A percentile compares a stretch with the other conserved stretches of the same genome.
These are phyloP conservation scores for Leucoma salicis DNA, from an alignment of 2,888 invertebrate species.

Conservation along the genomic window DNA sequence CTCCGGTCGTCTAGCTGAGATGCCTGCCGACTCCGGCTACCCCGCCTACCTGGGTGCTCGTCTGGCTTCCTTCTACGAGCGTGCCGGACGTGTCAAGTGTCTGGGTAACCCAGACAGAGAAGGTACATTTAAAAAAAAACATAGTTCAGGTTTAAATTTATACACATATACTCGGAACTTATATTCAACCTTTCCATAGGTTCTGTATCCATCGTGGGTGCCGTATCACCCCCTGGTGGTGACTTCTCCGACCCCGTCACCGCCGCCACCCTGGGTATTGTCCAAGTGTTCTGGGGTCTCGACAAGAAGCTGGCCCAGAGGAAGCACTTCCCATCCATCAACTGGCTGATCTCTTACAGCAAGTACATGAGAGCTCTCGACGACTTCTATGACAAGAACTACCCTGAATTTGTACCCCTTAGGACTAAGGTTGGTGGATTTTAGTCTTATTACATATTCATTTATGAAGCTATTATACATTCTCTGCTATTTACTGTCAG, in stretches of 20 bases:
- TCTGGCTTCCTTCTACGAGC: slow-evolving; percentile 99
- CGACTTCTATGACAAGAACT: slow-evolving; percentile 99
- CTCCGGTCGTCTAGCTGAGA: slow-evolving; percentile 99
- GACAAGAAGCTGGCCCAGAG: slow-evolving; percentile 99
- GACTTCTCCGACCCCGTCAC: slow-evolving; percentile 99
- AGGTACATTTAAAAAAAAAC: slow-evolving; percentile 61
- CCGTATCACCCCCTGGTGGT: slow-evolving; percentile 99
- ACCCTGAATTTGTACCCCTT: slow-evolving; percentile 97
- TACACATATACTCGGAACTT: too few relatives aligned
- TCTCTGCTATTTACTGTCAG: too few relatives aligned
- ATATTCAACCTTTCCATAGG: slow-evolving; percentile 62
- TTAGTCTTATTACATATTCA: too few relatives aligned
- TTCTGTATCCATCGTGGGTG: slow-evolving; percentile 99
- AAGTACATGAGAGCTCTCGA: slow-evolving; percentile 99
- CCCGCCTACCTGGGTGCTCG: slow-evolving; percentile 99
- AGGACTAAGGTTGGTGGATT: slow-evolving; percentile 92
- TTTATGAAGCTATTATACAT: too few relatives aligned
- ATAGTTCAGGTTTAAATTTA: too few relatives aligned
- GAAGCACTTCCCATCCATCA: slow-evolving; percentile 99
- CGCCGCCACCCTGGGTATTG: slow-evolving; percentile 98
- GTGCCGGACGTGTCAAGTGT: slow-evolving; percentile 98
- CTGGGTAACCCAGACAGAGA: slow-evolving; percentile 98
- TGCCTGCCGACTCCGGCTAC: slow-evolving; percentile 99
- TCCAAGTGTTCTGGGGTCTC: slow-evolving; percentile 99
- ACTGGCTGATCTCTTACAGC: slow-evolving; percentile 99